A percentile compares a stretch with the other conserved stretches of the same genome.
phyloP scores from a whole-genome alignment of 2,113 vertebrate species.

The Paratilapia polleni region DNA sequence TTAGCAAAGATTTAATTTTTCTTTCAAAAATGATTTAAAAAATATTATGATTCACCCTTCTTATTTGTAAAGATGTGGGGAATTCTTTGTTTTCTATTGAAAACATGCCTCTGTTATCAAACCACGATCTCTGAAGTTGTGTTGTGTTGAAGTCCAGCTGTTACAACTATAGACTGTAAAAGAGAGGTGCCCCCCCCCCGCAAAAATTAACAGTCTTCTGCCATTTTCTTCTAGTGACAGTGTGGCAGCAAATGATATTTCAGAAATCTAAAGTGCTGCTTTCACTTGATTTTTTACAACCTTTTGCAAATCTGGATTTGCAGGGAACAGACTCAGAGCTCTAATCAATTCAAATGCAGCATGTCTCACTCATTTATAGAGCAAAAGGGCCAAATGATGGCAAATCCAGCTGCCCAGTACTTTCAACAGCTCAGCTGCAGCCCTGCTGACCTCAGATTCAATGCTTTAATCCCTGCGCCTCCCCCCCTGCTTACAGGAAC shows the following conservation, averaged over 20 bases:
- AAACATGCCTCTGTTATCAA: neutral
- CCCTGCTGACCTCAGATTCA: slow-evolving; percentile 36
- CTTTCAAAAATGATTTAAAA: neutral
- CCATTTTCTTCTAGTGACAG: neutral
- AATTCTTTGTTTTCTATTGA: neutral
- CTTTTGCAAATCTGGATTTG: slow-evolving; percentile 15
- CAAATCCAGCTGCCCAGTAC: slow-evolving; percentile 46
- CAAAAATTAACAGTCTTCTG: neutral
- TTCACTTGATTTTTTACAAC: neutral
- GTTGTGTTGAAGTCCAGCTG: neutral
- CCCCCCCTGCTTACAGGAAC: neutral
- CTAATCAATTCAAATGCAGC: slow-evolving; percentile 48
- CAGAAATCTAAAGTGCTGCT: neutral
- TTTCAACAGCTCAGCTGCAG: slow-evolving; percentile 29
- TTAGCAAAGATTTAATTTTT: neutral
- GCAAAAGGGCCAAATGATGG: slow-evolving; percentile 41
- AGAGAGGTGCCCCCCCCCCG: no score
- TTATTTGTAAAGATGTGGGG: neutral
- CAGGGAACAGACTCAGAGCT: slow-evolving; percentile 13
- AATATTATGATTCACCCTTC: neutral
- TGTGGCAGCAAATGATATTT: neutral
- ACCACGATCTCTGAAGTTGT: neutral
- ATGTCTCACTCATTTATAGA: slow-evolving; percentile 17
- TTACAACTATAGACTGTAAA: neutral
- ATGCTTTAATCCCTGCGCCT: slow-evolving; percentile 32